Evolutionary conservation across 2,888 invertebrate genomes (phyloP), one percentile per base, ranked within the genome.

Genomic region (Cecidostiba fungosa): DNA sequence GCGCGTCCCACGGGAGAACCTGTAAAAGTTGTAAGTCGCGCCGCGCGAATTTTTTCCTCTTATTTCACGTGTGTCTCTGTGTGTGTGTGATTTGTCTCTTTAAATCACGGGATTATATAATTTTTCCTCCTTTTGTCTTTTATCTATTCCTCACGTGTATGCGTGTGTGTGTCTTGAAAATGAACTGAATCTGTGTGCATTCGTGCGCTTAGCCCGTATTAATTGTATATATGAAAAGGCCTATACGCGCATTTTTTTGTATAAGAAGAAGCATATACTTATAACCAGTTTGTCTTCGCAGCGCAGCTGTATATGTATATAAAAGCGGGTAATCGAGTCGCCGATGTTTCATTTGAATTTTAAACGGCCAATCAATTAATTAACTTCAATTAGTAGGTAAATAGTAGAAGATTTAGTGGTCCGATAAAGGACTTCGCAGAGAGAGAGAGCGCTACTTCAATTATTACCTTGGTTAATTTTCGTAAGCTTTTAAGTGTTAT

Each of bases 301-400:
- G 36, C 70, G n/a, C n/a, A n/a, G n/a, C n/a, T n/a, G n/a, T 36
- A 19, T 32, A 4, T 4, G 16, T 16, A 69, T 50, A n/a, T n/a
- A n/a, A n/a, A 19, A 3, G 36, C 26, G n/a, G 4, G 29, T 47
- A 81, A 59, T 47, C 74, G 74, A 66, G 66, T 59, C 26, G 39
- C 39, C 23, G 69, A 77, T 69, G 76, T 76, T 77, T 72, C 29
- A 79, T 78, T 85, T 79, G 39, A 82, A 82, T 70, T 76, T 78
- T 79, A 79, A 85, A 82, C 47, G 43, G 47, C 36, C 82, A 0
- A 78, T 82, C 82, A 70, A 85, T 85, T 85, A 78, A 85, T 82
- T 79, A 82, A 78, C 66, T 79, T 82, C 82, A 76, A 85, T 85
- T 78, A 79, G 79, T 77, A 82, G 76, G 82, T 82, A 79, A 82